phyloP scores from a whole-genome alignment of 2,113 vertebrate species.

The Haemorhous mexicanus region DNA sequence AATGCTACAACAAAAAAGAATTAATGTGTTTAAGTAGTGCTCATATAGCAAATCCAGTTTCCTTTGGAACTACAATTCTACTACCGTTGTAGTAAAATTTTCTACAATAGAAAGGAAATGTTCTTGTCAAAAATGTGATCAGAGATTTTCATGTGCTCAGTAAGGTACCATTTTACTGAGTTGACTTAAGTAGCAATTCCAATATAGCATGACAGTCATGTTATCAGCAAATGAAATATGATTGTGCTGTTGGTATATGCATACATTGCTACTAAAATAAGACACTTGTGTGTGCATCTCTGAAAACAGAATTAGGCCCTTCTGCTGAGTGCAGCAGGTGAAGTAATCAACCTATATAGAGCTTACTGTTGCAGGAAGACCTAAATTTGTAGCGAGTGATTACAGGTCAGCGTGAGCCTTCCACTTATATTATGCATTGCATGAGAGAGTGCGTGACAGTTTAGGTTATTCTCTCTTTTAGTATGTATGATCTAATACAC shows the following conservation, averaged over 20 bases:
- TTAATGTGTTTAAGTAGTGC: not conserved
- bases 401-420: conserved; percentile 26
- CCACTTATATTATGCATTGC: not conserved
- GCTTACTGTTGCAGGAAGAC: not conserved
- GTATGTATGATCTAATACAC: not conserved
- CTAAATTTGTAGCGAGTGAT: not conserved
- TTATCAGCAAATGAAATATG: not conserved
- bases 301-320: not conserved
- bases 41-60: not conserved
- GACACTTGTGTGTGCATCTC: not conserved
- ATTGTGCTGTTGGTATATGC: not conserved
- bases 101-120: not conserved
- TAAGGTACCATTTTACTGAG: not conserved
- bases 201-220: not conserved
- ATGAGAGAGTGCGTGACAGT: not conserved
- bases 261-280: not conserved
- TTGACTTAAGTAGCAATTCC: not conserved
- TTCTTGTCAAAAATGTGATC: not conserved
- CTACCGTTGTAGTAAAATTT: not conserved
- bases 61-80: not conserved
- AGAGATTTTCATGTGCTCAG: not conserved
- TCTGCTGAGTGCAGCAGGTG: conserved; percentile 7
- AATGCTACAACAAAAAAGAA: not conserved
- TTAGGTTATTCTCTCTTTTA: not conserved
- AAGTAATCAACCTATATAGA: not conserved